Percentiles rank a stretch among this genome's conserved stretches.
Conservation (phyloP, 2,113 vertebrate genomes). For the Acinonyx jubatus region DNA sequence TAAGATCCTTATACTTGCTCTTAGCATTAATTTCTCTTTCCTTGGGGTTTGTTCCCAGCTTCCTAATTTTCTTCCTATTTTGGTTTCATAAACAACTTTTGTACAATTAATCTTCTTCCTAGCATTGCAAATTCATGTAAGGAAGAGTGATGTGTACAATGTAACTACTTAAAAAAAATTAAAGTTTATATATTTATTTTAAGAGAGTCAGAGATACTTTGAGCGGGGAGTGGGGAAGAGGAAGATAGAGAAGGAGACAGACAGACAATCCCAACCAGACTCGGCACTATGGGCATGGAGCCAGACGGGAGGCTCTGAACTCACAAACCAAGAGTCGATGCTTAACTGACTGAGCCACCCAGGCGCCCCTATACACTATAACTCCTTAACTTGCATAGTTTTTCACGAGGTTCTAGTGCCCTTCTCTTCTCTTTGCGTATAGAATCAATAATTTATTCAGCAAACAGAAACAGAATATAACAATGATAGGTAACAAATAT, state of each 20-base stretch:
- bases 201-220: no score
- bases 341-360: no score
- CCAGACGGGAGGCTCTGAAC: no score
- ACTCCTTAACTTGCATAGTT: background rate
- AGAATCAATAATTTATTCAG: background rate
- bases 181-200: no score
- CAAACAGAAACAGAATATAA: background rate
- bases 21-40: background rate
- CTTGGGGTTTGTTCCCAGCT: background rate
- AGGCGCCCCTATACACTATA: background rate
- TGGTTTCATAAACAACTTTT: background rate
- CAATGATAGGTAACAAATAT: background rate
- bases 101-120: background rate
- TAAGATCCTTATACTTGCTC: background rate
- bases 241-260: no score
- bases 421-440: background rate
- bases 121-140: background rate
- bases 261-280: no score
- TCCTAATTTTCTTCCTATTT: conserved; percentile 22
- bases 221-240: no score
- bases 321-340: no score
- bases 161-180: background rate
- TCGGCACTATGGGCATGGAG: no score
- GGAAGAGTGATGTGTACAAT: background rate
- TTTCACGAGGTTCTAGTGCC: background rate